Percentiles rank a stretch among this genome's conserved stretches.
Conservation (phyloP, 2,888 invertebrate genomes). For the Synanthedon myopaeformis region DNA sequence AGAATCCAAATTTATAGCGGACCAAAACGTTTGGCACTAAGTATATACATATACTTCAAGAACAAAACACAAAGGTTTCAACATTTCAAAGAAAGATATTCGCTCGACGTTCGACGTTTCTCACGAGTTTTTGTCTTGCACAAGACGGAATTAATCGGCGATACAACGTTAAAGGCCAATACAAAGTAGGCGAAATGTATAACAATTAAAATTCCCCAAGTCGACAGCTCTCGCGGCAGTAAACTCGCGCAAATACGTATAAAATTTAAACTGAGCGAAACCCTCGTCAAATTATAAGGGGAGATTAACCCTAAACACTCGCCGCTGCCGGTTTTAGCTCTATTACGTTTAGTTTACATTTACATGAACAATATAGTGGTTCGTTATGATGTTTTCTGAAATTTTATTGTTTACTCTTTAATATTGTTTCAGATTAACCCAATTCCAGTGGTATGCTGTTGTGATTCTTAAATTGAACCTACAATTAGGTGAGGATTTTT, state of each 20-base stretch:
- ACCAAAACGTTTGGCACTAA: no score
- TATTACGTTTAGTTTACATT: neutral
- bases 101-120: no score
- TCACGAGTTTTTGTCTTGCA: no score
- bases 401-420: neutral
- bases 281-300: constrained; percentile 43
- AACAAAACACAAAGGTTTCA: no score
- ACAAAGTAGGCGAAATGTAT: neutral
- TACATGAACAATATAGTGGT: neutral
- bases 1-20: no score
- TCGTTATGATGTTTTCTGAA: no score
- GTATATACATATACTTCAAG: no score
- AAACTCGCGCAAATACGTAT: constrained; percentile 24
- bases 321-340: constrained; percentile 17
- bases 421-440: neutral
- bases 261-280: constrained; percentile 26
- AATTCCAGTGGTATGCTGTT: no score
- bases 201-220: constrained; percentile 2
- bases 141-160: no score
- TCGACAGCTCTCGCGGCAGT: constrained; percentile 7
- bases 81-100: no score
- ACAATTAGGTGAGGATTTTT: neutral
- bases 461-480: no score
- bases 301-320: constrained; percentile 33
- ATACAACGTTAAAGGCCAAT: neutral